These are phyloP conservation scores for Penaeus indicus DNA, from an alignment of 1,140 invertebrate genomes.

Conservation along the genomic window DNA sequence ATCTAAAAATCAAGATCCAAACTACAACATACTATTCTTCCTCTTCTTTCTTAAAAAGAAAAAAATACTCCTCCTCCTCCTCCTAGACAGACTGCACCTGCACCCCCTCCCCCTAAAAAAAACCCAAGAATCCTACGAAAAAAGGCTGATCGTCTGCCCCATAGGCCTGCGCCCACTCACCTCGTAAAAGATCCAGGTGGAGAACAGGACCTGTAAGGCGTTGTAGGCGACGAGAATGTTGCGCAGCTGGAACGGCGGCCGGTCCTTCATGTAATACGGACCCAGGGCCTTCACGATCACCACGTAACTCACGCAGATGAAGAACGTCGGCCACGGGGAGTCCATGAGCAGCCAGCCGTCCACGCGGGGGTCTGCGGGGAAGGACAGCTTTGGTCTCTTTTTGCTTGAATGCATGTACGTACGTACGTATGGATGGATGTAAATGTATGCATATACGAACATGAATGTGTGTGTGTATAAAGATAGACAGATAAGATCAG, in stretches of 20 bases:
- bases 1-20: too few species aligned
- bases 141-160: not conserved
- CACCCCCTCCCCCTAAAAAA: not conserved
- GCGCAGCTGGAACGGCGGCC: conserved; percentile 85
- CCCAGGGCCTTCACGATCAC: conserved; percentile 87
- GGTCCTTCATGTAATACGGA: conserved; percentile 87
- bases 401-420: too few species aligned
- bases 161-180: conserved; percentile 72
- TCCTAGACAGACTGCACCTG: too few species aligned
- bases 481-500: too few species aligned
- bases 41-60: too few species aligned
- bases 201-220: conserved; percentile 86
- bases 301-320: conserved; percentile 86
- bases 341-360: conserved; percentile 92
- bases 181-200: conserved; percentile 85
- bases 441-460: too few species aligned
- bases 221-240: conserved; percentile 87
- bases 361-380: conserved; percentile 82
- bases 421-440: too few species aligned
- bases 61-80: too few species aligned
- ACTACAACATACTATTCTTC: too few species aligned
- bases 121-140: not conserved
- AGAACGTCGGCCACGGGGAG: conserved; percentile 88
- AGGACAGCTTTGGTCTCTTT: too few species aligned
- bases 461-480: too few species aligned